Evolutionary conservation across 2,888 invertebrate species (phyloP).

Genomic region (Ophion slaviceki): DNA sequence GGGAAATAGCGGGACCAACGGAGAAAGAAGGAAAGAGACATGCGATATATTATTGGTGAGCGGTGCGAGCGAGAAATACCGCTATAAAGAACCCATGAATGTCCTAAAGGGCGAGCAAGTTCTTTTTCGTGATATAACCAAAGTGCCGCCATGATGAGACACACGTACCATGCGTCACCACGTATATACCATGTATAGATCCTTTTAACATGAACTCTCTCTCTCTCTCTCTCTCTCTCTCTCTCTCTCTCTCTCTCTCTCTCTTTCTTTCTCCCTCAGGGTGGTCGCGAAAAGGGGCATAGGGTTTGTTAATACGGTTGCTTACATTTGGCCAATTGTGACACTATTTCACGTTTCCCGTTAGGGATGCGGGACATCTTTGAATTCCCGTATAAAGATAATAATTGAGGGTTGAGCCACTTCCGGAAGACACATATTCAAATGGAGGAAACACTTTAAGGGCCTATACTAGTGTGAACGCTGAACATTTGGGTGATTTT

Average conservation of each 20-base stretch:
- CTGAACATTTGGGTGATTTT: no score
- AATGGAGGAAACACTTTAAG: no score
- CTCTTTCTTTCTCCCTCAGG: conserved; percentile 16
- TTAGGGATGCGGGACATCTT: no score
- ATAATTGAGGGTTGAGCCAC: no score
- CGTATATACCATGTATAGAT: conserved; percentile 16
- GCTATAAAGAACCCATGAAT: conserved; percentile 68
- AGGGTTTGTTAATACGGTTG: conserved; percentile 12
- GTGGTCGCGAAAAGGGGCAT: conserved; percentile 1
- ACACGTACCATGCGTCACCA: conserved; percentile 56
- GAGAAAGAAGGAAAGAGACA: conserved; percentile 56
- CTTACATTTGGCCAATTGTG: neutral
- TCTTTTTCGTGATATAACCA: conserved; percentile 56
- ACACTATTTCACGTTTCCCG: neutral
- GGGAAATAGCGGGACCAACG: conserved; percentile 51
- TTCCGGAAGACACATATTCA: no score
- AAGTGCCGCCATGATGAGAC: conserved; percentile 42
- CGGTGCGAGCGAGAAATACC: conserved; percentile 66
- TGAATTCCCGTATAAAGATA: no score
- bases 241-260: neutral
- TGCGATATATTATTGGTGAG: conserved; percentile 65
- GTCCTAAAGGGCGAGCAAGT: conserved; percentile 67
- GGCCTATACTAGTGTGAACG: no score
- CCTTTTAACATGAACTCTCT: neutral
- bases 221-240: neutral